These are phyloP conservation scores for Phyllostomus discolor DNA, from an alignment of 2,113 vertebrate genomes.

Conservation along the genomic window DNA sequence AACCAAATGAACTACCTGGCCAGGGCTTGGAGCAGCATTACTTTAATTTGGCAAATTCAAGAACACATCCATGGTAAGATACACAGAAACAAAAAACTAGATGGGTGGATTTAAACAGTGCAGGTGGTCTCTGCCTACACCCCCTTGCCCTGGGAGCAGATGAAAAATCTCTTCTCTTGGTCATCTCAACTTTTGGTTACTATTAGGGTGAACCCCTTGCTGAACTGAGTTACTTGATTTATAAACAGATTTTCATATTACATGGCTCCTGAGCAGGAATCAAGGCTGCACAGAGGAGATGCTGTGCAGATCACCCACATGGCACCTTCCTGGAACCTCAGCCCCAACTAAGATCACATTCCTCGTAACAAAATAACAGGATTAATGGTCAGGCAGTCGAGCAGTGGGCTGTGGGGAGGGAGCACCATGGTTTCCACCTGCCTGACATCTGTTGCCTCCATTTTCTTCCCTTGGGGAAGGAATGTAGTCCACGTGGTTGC, in stretches of 20 bases:
- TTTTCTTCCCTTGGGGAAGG: neutral
- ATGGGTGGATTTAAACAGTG: neutral
- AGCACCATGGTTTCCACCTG: neutral
- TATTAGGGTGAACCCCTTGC: neutral
- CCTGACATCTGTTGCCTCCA: neutral
- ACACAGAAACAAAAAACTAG: neutral
- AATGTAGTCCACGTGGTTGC: neutral
- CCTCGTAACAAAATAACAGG: neutral
- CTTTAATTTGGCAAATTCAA: neutral
- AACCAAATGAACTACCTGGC: too few species aligned
- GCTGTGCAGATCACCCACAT: neutral
- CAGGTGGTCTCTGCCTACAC: neutral
- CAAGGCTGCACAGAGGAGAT: neutral
- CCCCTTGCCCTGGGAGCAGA: fast-evolving
- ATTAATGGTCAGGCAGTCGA: neutral
- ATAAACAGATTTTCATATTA: neutral
- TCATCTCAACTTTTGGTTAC: neutral
- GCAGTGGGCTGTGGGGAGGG: neutral
- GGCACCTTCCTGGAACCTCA: neutral
- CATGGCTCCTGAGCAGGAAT: neutral
- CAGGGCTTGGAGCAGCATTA: neutral
- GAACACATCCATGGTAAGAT: neutral
- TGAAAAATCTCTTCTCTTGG: neutral
- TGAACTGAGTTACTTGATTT: neutral
- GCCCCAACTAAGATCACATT: neutral